A percentile compares a stretch with the other conserved stretches of the same genome.
Evolutionary conservation across 2,888 invertebrate genomes (phyloP).

Genomic region (Linyphia triangularis): DNA sequence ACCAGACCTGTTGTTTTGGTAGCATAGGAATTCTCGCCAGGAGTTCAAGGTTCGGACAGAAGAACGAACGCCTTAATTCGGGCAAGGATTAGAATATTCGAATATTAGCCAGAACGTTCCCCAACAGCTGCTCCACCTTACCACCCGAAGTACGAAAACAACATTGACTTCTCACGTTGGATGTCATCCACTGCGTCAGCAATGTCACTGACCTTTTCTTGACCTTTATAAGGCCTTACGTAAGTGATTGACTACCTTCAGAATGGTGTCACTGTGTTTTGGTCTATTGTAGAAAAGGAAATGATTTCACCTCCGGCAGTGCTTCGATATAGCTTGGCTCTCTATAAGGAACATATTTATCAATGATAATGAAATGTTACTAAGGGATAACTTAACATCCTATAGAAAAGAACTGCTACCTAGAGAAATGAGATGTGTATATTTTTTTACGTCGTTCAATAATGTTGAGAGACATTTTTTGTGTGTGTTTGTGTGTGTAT

Average conservation of each 20-base stretch:
- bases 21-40: conserved; percentile 1
- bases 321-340: not conserved
- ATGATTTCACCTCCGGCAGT: not conserved
- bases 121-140: not conserved
- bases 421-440: too few relatives aligned
- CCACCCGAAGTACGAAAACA: not conserved
- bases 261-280: conserved; percentile 54
- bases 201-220: conserved; percentile 59
- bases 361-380: not conserved
- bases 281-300: not conserved
- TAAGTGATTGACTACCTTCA: conserved; percentile 26
- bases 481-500: too few relatives aligned
- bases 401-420: too few relatives aligned
- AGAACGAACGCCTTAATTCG: conserved; percentile 26
- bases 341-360: not conserved
- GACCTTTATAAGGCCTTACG: conserved; percentile 50
- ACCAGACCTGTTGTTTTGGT: conserved; percentile 32
- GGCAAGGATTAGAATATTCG: conserved; percentile 35
- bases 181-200: conserved; percentile 53
- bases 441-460: too few relatives aligned
- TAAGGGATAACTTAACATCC: not conserved
- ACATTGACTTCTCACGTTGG: not conserved
- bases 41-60: conserved; percentile 63
- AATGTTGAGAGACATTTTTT: too few relatives aligned
- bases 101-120: not conserved